Evolutionary conservation across 1,140 invertebrate genomes (phyloP).

Genomic region (Odontomachus brunneus): DNA sequence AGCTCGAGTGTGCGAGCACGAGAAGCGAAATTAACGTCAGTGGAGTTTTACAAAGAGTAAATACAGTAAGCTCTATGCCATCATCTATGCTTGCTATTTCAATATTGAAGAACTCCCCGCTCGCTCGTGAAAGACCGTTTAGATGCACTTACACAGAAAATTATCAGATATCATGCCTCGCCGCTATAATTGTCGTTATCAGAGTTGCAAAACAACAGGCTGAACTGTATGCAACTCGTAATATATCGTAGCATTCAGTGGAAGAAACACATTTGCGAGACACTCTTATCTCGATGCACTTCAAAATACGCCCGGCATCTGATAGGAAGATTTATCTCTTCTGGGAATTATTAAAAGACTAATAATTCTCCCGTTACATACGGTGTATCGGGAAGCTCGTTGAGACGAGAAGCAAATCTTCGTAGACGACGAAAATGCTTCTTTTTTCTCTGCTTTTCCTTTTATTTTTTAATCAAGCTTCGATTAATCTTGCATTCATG

Average conservation of each 20-base stretch:
- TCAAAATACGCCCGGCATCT: no score
- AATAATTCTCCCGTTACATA: no score
- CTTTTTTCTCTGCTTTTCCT: no score
- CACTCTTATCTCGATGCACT: no score
- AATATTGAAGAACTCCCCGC: constrained; percentile 56
- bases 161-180: constrained; percentile 33
- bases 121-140: constrained; percentile 20
- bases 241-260: no score
- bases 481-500: not conserved
- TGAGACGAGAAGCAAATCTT: no score
- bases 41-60: constrained; percentile 19
- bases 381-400: no score
- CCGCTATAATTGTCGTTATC: not conserved
- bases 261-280: no score
- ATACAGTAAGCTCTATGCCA: not conserved
- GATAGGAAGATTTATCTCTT: no score
- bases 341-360: no score
- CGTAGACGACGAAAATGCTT: no score
- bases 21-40: constrained; percentile 27
- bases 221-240: not conserved
- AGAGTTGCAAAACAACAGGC: not conserved
- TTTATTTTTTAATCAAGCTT: not conserved
- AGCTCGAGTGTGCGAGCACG: not conserved
- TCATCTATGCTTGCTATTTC: constrained; percentile 9
- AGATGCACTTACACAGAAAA: constrained; percentile 12